A percentile compares a stretch with the other conserved stretches of the same genome.
phyloP scores from a whole-genome alignment of 1,140 invertebrate species.

The Solenopsis invicta region DNA sequence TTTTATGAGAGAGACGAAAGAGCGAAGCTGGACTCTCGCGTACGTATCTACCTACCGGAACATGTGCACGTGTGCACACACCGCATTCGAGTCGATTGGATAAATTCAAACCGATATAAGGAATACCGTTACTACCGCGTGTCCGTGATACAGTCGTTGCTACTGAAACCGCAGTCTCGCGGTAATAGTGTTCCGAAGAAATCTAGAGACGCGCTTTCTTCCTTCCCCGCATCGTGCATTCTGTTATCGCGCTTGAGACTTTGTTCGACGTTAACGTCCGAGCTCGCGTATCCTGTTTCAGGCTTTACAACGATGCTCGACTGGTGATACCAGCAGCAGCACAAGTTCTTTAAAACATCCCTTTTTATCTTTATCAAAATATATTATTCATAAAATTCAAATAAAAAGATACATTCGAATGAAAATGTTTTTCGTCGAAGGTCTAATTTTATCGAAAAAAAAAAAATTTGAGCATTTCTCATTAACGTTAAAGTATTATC shows the following conservation, averaged over 20 bases:
- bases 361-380: not conserved
- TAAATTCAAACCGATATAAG: conserved; percentile 74
- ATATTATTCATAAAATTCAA: not conserved
- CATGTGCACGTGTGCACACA: conserved; percentile 10
- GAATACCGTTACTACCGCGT: conserved; percentile 72
- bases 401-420: conserved; percentile 1
- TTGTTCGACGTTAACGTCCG: conserved; percentile 26
- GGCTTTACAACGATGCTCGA: not conserved
- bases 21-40: not conserved
- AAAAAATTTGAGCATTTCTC: not conserved
- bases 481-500: not conserved
- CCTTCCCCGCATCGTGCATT: conserved; percentile 16
- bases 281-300: not conserved
- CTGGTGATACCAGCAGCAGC: not conserved
- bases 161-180: conserved; percentile 70
- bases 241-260: conserved; percentile 44
- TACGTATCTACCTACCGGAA: conserved; percentile 1
- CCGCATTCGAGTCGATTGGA: conserved; percentile 62
- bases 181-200: conserved; percentile 28
- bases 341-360: not conserved
- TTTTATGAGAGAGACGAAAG: conserved; percentile 59
- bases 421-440: not conserved
- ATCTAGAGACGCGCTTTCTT: not conserved
- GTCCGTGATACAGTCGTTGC: conserved; percentile 70
- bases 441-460: not conserved